phyloP scores from a whole-genome alignment of 2,888 invertebrate genomes.

The Campoplex nolae region DNA sequence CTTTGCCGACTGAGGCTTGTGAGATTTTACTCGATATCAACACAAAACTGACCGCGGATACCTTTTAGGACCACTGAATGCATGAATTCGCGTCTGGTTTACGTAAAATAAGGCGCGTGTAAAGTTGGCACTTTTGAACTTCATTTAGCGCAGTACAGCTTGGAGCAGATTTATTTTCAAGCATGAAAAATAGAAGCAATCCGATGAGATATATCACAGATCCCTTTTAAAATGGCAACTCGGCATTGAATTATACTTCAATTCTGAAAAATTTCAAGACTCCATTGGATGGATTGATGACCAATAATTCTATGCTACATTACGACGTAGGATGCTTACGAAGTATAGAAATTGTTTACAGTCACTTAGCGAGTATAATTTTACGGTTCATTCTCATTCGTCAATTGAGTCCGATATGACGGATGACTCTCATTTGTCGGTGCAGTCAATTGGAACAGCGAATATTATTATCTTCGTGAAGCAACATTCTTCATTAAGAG shows the following conservation, averaged over 20 bases:
- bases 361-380: not conserved
- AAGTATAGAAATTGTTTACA: not conserved
- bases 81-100: not conserved
- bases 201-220: not conserved
- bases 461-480: not conserved
- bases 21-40: constrained; percentile 50
- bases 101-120: not conserved
- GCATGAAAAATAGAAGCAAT: not conserved
- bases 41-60: constrained; percentile 40
- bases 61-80: constrained; percentile 51
- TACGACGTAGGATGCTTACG: not conserved
- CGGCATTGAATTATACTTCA: not conserved
- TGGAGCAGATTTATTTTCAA: not conserved
- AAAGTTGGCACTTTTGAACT: not conserved
- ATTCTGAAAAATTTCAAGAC: not conserved
- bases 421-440: constrained; percentile 6
- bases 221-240: not conserved
- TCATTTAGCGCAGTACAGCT: not conserved
- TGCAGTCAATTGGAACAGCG: constrained; percentile 10
- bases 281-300: not conserved
- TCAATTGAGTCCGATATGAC: not conserved
- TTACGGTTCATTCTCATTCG: constrained; percentile 18
- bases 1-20: constrained; percentile 23
- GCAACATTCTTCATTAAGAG: not conserved
- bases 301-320: not conserved